Conservation (phyloP, 2,113 vertebrate genomes). For the Zingel zingel region DNA sequence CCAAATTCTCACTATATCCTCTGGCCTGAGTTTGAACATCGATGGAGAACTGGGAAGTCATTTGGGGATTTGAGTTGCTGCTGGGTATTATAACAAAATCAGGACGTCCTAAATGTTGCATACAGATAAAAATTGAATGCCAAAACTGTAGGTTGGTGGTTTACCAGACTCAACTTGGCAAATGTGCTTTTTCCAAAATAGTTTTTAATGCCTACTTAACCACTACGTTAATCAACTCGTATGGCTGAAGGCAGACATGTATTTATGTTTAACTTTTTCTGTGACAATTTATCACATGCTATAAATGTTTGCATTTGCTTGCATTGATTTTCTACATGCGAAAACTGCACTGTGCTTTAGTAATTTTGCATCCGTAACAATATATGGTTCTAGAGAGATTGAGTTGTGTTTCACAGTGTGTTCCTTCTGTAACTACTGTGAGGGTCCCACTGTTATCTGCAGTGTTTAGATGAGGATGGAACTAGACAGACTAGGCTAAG, state of each 20-base stretch:
- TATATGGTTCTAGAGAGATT: background rate
- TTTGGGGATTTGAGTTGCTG: constrained; percentile 17
- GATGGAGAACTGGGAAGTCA: background rate
- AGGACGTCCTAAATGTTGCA: background rate
- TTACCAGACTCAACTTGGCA: background rate
- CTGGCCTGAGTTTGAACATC: constrained; percentile 6
- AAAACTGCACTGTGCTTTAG: background rate
- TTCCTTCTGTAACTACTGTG: constrained; percentile 3
- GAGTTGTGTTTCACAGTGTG: background rate
- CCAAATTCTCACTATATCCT: background rate
- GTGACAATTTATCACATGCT: background rate
- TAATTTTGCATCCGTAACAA: background rate
- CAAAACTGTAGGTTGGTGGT: background rate
- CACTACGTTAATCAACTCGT: background rate
- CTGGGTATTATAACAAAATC: background rate
- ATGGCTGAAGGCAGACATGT: background rate
- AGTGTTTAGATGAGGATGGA: constrained; percentile 35
- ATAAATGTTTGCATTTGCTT: constrained; percentile 14
- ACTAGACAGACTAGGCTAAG: constrained; percentile 27
- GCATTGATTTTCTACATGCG: background rate
- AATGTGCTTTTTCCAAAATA: constrained; percentile 6
- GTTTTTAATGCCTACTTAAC: background rate
- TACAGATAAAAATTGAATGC: constrained; percentile 17
- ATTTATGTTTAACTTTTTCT: background rate
- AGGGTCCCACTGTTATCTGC: constrained; percentile 1